Conservation (phyloP, 35 echinoderm and acorn worm genomes). For the Eucidaris tribuloides region DNA sequence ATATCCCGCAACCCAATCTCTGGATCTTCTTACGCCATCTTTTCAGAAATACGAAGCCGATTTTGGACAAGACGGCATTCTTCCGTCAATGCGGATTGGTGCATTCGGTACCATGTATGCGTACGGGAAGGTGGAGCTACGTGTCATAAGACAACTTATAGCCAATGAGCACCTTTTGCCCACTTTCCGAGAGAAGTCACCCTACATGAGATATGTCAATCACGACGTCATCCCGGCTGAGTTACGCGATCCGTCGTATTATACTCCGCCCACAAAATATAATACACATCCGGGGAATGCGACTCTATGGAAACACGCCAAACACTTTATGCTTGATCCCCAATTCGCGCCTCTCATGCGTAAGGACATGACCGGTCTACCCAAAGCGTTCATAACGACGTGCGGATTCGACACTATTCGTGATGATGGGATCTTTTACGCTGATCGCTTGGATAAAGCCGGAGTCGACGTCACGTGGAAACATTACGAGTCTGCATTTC, state of each 20-base stretch:
- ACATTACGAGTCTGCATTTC: conserved; percentile 50
- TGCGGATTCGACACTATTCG: conserved; percentile 61
- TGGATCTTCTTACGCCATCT: conserved; percentile 43
- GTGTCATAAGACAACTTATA: conserved; percentile 10
- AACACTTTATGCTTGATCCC: conserved; percentile 41
- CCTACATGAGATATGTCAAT: neutral
- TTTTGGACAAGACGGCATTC: conserved; percentile 47
- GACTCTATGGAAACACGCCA: conserved; percentile 25
- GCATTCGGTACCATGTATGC: neutral
- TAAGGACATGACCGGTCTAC: conserved; percentile 58
- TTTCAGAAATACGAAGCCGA: conserved; percentile 44
- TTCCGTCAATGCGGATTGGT: neutral
- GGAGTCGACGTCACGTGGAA: conserved; percentile 54
- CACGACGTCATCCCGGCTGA: neutral
- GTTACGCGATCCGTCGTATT: conserved; percentile 9
- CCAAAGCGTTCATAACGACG: conserved; percentile 67
- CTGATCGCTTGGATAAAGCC: conserved; percentile 11
- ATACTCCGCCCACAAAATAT: neutral
- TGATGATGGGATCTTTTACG: conserved; percentile 79
- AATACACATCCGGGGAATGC: conserved; percentile 29
- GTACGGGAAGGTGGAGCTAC: conserved; percentile 36
- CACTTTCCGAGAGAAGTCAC: conserved; percentile 19
- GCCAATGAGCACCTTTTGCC: conserved; percentile 50
- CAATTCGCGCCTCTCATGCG: conserved; percentile 42
- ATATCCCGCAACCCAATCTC: conserved; percentile 50